phyloP scores from a whole-genome alignment of 2,113 vertebrate genomes.

The Pluvianellus socialis region DNA sequence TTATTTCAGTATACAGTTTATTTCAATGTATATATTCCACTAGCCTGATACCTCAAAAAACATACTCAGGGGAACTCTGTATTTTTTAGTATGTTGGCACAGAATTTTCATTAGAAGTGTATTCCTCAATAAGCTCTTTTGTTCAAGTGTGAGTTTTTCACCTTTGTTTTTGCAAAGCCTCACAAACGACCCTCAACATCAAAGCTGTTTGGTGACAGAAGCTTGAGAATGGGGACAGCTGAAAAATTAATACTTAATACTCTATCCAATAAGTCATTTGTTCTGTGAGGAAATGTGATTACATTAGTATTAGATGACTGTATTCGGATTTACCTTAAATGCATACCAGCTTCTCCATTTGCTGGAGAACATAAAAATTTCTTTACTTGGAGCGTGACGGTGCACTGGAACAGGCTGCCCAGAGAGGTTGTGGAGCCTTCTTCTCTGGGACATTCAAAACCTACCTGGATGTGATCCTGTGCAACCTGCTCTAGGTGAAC shows the following conservation, averaged over 20 bases:
- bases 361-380: neutral
- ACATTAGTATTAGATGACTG: neutral
- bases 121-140: neutral
- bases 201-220: neutral
- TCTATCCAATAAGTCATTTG: neutral
- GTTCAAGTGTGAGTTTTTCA: neutral
- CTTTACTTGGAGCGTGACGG: neutral
- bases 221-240: neutral
- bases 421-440: neutral
- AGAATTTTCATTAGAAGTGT: neutral
- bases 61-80: neutral
- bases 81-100: fast-evolving
- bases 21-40: neutral
- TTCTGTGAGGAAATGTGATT: neutral
- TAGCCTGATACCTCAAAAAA: neutral
- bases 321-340: neutral
- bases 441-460: neutral
- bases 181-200: neutral
- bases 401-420: neutral
- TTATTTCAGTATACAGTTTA: neutral
- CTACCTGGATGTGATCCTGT: neutral
- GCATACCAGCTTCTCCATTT: neutral
- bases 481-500: neutral
- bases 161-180: neutral
- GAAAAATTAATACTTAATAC: neutral